phyloP scores from a whole-genome alignment of 2,113 vertebrate species.

The Ciconia boyciana region DNA sequence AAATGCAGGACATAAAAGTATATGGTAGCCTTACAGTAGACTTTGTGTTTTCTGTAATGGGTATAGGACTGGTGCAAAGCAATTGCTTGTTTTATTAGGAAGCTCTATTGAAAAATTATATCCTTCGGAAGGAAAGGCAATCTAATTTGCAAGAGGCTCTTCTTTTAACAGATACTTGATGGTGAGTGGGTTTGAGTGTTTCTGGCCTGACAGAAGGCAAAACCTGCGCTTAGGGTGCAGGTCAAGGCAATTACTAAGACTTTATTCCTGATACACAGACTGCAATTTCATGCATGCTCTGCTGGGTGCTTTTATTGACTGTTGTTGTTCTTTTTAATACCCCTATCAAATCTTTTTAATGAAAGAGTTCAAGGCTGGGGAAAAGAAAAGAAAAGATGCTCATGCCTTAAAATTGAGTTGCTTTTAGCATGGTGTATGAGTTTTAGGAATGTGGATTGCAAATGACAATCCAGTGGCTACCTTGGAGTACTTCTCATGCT shows the following conservation, averaged over 20 bases:
- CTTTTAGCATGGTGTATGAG: neutral
- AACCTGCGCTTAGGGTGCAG: neutral
- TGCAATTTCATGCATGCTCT: neutral
- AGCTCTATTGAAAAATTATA: neutral
- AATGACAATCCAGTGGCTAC: neutral
- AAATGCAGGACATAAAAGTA: neutral
- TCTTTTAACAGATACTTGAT: neutral
- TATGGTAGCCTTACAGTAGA: fast-evolving
- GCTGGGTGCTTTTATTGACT: neutral
- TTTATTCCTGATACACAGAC: neutral
- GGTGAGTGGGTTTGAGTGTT: neutral
- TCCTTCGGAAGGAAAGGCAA: neutral
- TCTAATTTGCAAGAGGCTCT: neutral
- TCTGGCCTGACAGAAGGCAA: neutral
- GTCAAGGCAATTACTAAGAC: neutral
- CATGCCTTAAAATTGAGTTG: neutral
- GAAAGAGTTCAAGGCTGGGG: neutral
- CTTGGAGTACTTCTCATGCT: neutral
- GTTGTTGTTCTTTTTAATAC: neutral
- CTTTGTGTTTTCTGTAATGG: neutral
- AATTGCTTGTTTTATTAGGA: neutral
- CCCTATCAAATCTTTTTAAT: neutral
- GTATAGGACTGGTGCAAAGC: neutral
- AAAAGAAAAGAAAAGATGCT: neutral
- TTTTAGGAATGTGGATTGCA: neutral